Evolutionary conservation across 2,888 invertebrate species (phyloP).

Genomic region (Metalampra italica): DNA sequence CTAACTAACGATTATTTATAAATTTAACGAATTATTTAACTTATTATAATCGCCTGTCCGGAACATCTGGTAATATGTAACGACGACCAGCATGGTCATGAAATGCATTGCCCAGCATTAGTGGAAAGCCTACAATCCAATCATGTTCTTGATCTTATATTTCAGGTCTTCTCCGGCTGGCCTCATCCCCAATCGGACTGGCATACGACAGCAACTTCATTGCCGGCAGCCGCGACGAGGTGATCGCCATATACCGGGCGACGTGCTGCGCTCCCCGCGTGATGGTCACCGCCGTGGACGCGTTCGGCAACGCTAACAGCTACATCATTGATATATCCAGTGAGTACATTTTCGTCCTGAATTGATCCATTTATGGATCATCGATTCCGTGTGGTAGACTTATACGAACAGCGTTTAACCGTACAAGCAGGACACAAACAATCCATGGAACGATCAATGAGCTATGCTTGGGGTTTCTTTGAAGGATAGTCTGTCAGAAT

Average conservation of each 20-base stretch:
- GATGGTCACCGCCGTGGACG: constrained; percentile 82
- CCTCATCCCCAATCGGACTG: constrained; percentile 79
- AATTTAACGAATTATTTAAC: too few relatives aligned
- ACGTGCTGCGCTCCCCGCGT: constrained; percentile 86
- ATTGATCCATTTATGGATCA: too few relatives aligned
- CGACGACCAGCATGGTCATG: neutral
- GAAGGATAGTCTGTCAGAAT: too few relatives aligned
- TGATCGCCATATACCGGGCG: constrained; percentile 82
- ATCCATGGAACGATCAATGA: too few relatives aligned
- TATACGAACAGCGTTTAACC: too few relatives aligned
- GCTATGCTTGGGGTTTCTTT: too few relatives aligned
- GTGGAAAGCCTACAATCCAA: too few relatives aligned
- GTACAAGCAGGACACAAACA: too few relatives aligned
- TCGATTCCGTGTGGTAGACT: constrained; percentile 5
- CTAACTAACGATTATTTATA: too few relatives aligned
- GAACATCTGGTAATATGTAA: too few relatives aligned
- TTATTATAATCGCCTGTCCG: too few relatives aligned
- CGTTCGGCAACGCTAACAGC: constrained; percentile 81
- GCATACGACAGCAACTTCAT: constrained; percentile 80
- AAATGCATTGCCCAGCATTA: neutral
- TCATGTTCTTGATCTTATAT: neutral
- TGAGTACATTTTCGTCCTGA: constrained; percentile 27
- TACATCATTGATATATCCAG: constrained; percentile 79
- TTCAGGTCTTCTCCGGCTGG: constrained; percentile 78
- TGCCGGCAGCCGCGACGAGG: constrained; percentile 82